Evolutionary conservation across 2,113 vertebrate species (phyloP), one percentile per base, ranked within the genome.

Genomic region (Syngnathus scovelli): DNA sequence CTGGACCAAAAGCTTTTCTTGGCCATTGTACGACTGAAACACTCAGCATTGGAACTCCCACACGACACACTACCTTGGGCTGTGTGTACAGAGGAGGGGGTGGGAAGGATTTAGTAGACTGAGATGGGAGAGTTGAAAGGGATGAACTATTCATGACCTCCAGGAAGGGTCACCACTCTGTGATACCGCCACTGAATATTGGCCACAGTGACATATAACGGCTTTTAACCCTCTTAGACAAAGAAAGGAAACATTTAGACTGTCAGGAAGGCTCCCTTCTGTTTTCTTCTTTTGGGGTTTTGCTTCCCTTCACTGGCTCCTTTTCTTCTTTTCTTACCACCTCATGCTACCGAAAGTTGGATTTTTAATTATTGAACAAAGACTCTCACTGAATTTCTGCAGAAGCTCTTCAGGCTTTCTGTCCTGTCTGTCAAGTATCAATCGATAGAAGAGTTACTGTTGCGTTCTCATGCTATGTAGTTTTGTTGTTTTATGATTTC

Each of bases 101-200:
- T 52, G 79, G 66, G 37, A 12, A 39, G 59, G 71, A 64, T 72
- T 78, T 74, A 70, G 68, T 41, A 36, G 46, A 68, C 65, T 62
- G 58, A 36, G 55, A 56, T 55, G 15, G 51, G 46, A 16, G 21
- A 46, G 71, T 36, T 39, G 67, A 69, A 75, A 75, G 70, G 76
- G 56, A 62, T 90, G 88, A 90, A 90, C 90, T 90, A 83, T 85
- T 67, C 64, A 54, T 87, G 88, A 91, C 89, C 87, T 83, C 75
- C 76, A 67, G 39, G 70, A 67, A 61, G 72, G 82, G 85, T 85
- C 83, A 82, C 68, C 78, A 69, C 65, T 79, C 80, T 70, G 83
- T 78, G 76, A 83, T 78, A 78, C 71, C 16, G 39, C 77, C 68
- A 62, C 70, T 86, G 84, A 87, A 87, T 83, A 85, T 83, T 87